Conservation (phyloP, 2,797 vertebrate species). For the Gadopsis bispinosus region DNA sequence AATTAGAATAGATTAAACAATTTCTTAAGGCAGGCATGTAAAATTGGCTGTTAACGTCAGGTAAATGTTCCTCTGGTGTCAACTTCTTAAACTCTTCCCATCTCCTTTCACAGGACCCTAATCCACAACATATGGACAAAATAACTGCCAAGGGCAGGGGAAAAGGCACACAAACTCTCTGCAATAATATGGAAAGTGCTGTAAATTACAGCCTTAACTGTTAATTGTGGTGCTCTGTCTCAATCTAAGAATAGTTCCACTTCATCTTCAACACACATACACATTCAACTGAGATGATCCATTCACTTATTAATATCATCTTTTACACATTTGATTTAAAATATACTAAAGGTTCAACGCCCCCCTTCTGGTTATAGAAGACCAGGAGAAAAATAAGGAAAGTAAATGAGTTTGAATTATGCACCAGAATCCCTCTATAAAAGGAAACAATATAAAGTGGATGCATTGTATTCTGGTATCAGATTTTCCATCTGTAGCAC, state of each 20-base stretch:
- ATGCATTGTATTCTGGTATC: background rate
- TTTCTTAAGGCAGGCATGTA: slow-evolving; percentile 59
- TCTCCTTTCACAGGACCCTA: slow-evolving; percentile 54
- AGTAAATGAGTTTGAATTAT: background rate
- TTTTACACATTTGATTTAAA: background rate
- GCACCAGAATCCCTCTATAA: background rate
- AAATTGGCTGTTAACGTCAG: slow-evolving; percentile 68
- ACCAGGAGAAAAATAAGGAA: background rate
- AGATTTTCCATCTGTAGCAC: background rate
- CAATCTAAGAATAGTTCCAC: slow-evolving; percentile 20
- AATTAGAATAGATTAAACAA: slow-evolving; percentile 70
- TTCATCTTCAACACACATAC: slow-evolving; percentile 1
- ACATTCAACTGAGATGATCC: background rate
- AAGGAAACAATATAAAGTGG: background rate
- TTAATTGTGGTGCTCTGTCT: slow-evolving; percentile 23
- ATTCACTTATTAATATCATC: slow-evolving; percentile 9
- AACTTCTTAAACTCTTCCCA: slow-evolving; percentile 53
- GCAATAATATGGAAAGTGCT: slow-evolving; percentile 28
- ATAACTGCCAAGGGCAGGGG: slow-evolving; percentile 44
- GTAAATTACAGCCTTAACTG: slow-evolving; percentile 37
- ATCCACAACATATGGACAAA: slow-evolving; percentile 65
- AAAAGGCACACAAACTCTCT: slow-evolving; percentile 42
- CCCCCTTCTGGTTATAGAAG: background rate
- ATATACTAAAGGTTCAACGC: background rate
- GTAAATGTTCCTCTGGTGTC: slow-evolving; percentile 69